Evolutionary conservation across 1,140 invertebrate species (phyloP).

Genomic region (Acyrthosiphon pisum): DNA sequence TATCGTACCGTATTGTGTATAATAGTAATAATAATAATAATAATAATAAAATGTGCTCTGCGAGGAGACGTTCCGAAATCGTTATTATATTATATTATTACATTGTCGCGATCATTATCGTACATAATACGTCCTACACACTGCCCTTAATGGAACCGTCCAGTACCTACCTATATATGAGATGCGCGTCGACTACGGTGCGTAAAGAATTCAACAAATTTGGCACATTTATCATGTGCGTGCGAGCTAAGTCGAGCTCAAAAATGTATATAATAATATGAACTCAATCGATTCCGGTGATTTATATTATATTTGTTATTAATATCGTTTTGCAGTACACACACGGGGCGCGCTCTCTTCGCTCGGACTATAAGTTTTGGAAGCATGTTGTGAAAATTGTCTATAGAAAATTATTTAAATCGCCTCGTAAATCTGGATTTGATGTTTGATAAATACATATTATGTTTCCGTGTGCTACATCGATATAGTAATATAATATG

Average conservation of each 20-base stretch:
- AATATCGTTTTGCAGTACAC: background rate
- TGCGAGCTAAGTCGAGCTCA: background rate
- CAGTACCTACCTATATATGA: no score
- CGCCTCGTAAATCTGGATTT: background rate
- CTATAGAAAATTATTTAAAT: background rate
- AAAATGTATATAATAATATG: background rate
- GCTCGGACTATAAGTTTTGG: background rate
- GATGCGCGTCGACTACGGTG: background rate
- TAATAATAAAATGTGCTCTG: background rate
- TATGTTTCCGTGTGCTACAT: background rate
- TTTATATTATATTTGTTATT: background rate
- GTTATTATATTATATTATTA: background rate
- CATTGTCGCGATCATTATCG: slow-evolving; percentile 6
- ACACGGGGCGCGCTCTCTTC: background rate
- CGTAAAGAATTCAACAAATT: slow-evolving; percentile 52
- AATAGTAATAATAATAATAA: background rate
- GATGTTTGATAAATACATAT: background rate
- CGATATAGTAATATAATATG: background rate
- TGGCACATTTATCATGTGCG: slow-evolving; percentile 25
- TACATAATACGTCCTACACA: background rate
- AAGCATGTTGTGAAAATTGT: background rate
- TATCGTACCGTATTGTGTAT: background rate
- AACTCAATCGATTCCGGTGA: background rate
- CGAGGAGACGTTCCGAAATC: background rate
- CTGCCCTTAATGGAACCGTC: background rate